Evolutionary conservation across 2,113 vertebrate species (phyloP).

Genomic region (Melanerpes aurifrons): DNA sequence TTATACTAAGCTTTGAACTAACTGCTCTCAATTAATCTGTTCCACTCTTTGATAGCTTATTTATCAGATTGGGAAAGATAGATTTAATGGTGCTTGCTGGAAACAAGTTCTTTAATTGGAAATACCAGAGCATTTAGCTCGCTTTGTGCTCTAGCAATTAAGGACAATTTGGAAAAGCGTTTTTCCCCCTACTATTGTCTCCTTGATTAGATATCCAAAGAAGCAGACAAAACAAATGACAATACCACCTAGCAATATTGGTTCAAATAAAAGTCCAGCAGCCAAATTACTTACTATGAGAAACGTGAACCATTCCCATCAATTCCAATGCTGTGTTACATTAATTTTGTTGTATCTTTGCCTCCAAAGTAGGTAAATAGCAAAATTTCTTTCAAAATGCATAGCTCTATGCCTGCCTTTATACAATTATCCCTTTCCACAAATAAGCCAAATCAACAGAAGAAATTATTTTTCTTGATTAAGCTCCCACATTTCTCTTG

Average conservation of each 20-base stretch:
- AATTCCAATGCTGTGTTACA: slow-evolving; percentile 73
- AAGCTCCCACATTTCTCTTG: slow-evolving; percentile 90
- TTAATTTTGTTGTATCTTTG: slow-evolving; percentile 73
- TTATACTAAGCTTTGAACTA: slow-evolving; percentile 79
- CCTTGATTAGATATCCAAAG: slow-evolving; percentile 90
- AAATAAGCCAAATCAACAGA: slow-evolving; percentile 87
- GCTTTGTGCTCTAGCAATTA: slow-evolving; percentile 87
- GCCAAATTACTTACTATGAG: slow-evolving; percentile 83
- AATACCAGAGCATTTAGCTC: slow-evolving; percentile 81
- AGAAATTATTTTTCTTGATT: slow-evolving; percentile 99
- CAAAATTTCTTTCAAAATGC: slow-evolving; percentile 80
- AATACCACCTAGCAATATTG: slow-evolving; percentile 80
- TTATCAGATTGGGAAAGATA: slow-evolving; percentile 86
- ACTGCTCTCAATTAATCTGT: slow-evolving; percentile 85
- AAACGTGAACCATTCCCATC: slow-evolving; percentile 78
- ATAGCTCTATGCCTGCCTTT: slow-evolving; percentile 60
- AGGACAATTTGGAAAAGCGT: slow-evolving; percentile 88
- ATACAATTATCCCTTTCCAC: slow-evolving; percentile 80
- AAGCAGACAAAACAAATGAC: slow-evolving; percentile 88
- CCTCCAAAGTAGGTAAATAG: slow-evolving; percentile 64
- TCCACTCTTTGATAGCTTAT: slow-evolving; percentile 86
- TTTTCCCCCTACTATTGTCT: slow-evolving; percentile 82
- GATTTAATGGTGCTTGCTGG: slow-evolving; percentile 83
- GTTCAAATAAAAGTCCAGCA: slow-evolving; percentile 81
- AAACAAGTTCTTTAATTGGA: slow-evolving; percentile 86